Base-by-base conservation (phyloP, 2,113 vertebrate species). In the Sebastes schlegelii region DNA sequence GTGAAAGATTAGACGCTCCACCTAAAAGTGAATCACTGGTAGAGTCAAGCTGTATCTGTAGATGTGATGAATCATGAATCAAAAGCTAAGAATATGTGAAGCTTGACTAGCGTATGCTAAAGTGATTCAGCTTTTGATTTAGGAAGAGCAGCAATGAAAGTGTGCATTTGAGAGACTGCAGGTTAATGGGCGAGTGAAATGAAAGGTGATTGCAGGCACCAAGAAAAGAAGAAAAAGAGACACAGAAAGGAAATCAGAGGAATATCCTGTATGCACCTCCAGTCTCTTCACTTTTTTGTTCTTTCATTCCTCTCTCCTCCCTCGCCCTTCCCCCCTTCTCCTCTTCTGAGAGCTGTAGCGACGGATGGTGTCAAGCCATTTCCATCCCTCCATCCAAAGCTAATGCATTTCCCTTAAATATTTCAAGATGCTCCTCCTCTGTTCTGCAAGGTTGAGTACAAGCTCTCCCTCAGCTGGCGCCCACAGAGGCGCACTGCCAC, bases 361-460 rank as follows among this genome's bases (percentile, higher is more conserved):
- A 83, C 49, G 65, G 60, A 72, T 55, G 71, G 69, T 51, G 84
- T 83, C 79, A 74, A 88, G 48, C 74, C 62, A 71, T 77, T 73
- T 86, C 84, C 69, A 85, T 34, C 62, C 64, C 69, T 82, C 83
- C 26, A 45, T 81, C 88, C 86, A 86, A 85, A 88, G 88, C 89
- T 95, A 95, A 95, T 94, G 95, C 90, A 86, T 91, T 95, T 87
- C 84, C 79, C 82, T 88, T 95, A 91, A 95, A 95, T 95, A 95
- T 95, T 95, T 95, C 86, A 95, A 87, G 74, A 82, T 63, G 79
- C 77, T 85, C 67, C 78, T 80, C 75, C 79, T 87, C 73, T 84
- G 77, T 87, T 90, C 82, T 80, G 78, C 84, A 73, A 69, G 77
- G 80, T 49, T 82, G 84, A 88, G 80, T 82, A 79, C 86, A 77